phyloP scores from a whole-genome alignment of 2,797 vertebrate species.

The Hybognathus amarus region DNA sequence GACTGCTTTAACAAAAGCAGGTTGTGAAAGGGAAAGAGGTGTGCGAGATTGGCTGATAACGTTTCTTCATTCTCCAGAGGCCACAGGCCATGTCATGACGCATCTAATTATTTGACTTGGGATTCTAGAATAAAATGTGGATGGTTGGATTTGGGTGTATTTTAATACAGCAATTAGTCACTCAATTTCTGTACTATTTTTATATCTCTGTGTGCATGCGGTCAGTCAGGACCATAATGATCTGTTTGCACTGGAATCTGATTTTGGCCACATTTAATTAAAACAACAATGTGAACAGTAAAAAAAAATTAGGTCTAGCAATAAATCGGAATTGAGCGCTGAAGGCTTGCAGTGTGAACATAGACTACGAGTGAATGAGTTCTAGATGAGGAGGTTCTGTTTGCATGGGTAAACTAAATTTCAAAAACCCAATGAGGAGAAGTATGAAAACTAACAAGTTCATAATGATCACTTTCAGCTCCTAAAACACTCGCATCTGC shows the following conservation, averaged over 20 bases:
- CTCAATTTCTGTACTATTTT: no score
- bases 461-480: background rate
- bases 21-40: background rate
- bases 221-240: no score
- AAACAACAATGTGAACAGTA: no score
- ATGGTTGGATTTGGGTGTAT: background rate
- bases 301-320: no score
- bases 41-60: conserved; percentile 2
- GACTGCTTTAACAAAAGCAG: background rate
- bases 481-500: no score
- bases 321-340: no score
- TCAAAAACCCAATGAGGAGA: background rate
- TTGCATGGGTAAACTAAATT: background rate
- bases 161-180: no score
- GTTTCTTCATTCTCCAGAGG: background rate
- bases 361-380: background rate
- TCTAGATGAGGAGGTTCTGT: background rate
- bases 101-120: background rate
- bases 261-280: no score
- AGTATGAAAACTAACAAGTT: background rate
- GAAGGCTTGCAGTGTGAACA: no score
- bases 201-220: no score
- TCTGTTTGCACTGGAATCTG: no score
- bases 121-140: background rate
- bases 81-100: background rate